Conservation (phyloP, 2,888 invertebrate species). For the Vannuccia rotundouncinata region DNA sequence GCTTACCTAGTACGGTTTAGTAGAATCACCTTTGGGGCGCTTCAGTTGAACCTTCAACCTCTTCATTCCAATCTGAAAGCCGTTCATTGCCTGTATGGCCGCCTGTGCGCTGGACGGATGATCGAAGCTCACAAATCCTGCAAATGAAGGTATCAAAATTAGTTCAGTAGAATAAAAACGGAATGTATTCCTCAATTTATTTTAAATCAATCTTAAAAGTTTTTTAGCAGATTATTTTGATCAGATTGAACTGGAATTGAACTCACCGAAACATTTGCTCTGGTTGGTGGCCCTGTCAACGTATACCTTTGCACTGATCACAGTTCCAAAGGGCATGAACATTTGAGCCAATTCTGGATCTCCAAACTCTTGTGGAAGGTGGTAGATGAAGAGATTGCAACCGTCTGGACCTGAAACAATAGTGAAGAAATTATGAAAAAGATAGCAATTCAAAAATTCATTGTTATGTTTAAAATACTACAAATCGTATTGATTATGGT, state of each 20-base stretch:
- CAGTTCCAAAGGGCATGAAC: conserved; percentile 98
- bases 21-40: conserved; percentile 92
- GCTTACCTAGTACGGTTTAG: conserved; percentile 34
- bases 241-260: too few relatives aligned
- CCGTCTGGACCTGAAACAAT: conserved; percentile 79
- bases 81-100: conserved; percentile 99
- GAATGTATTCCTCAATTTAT: too few relatives aligned
- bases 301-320: conserved; percentile 99
- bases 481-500: too few relatives aligned
- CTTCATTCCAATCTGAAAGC: conserved; percentile 99
- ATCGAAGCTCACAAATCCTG: conserved; percentile 99
- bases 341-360: conserved; percentile 98
- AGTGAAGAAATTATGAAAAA: background rate
- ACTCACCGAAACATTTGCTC: conserved; percentile 98
- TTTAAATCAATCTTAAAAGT: background rate
- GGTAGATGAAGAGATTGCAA: conserved; percentile 99
- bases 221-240: background rate
- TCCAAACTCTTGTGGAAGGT: conserved; percentile 98
- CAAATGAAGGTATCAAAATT: conserved; percentile 44
- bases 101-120: conserved; percentile 94
- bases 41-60: conserved; percentile 98
- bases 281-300: conserved; percentile 99
- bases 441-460: too few relatives aligned
- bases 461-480: too few relatives aligned
- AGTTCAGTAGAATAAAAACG: too few relatives aligned